Evolutionary conservation across 2,888 invertebrate species (phyloP).

Genomic region (Epirrhoe tristata): DNA sequence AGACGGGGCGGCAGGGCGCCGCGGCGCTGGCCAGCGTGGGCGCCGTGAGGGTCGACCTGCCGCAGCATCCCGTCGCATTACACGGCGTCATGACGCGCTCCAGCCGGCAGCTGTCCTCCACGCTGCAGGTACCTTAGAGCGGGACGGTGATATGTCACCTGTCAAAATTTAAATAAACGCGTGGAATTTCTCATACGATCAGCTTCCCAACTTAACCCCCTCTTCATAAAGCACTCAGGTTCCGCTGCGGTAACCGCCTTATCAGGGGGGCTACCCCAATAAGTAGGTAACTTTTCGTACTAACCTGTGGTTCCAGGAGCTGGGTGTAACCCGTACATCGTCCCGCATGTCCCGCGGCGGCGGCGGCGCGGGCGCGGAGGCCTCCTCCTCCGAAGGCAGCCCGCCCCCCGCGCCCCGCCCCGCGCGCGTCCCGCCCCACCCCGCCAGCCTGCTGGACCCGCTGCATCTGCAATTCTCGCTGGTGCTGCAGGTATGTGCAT

Average conservation of each 20-base stretch:
- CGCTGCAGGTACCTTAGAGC: slow-evolving; percentile 87
- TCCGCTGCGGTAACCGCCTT: too few species aligned
- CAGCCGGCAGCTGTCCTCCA: slow-evolving; percentile 96
- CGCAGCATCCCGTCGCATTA: slow-evolving; percentile 98
- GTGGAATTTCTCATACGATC: too few species aligned
- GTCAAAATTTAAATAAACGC: too few species aligned
- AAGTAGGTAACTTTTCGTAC: too few species aligned
- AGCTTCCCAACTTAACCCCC: too few species aligned
- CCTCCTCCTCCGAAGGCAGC: slow-evolving; percentile 84
- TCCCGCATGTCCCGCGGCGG: slow-evolving; percentile 88
- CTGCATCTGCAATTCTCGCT: slow-evolving; percentile 95
- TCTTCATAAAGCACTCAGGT: too few species aligned
- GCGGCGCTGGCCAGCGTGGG: slow-evolving; percentile 94
- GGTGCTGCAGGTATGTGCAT: slow-evolving; percentile 86
- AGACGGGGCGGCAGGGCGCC: slow-evolving; percentile 88
- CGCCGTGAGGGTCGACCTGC: slow-evolving; percentile 96
- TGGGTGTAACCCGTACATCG: slow-evolving; percentile 92
- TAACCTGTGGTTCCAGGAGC: slow-evolving; percentile 75
- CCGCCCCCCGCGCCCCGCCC: slow-evolving; percentile 78
- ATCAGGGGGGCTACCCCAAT: too few species aligned
- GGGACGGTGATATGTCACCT: too few species aligned
- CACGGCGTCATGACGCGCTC: slow-evolving; percentile 99
- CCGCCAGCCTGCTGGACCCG: slow-evolving; percentile 87
- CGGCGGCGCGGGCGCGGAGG: slow-evolving; percentile 51
- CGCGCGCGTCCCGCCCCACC: slow-evolving; percentile 65